phyloP scores from a whole-genome alignment of 2,113 vertebrate species.

The Microcebus jonahi region DNA sequence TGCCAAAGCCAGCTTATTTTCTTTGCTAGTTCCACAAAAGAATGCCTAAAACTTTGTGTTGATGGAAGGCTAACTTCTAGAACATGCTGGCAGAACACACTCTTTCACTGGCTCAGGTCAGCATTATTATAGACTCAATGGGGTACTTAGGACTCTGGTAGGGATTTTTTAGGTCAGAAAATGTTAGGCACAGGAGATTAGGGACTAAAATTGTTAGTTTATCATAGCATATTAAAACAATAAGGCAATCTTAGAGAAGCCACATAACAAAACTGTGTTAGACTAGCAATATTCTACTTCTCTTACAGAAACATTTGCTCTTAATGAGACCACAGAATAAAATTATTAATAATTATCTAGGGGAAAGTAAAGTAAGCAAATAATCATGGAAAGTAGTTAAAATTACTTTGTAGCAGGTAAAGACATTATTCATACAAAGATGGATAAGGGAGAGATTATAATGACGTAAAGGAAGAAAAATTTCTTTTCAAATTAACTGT shows the following conservation, averaged over 20 bases:
- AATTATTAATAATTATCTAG: slow-evolving; percentile 6
- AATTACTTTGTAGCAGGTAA: slow-evolving; percentile 50
- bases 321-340: slow-evolving; percentile 58
- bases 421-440: background rate
- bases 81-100: background rate
- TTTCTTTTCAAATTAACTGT: background rate
- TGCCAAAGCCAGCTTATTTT: slow-evolving; percentile 65
- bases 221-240: background rate
- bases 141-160: slow-evolving; percentile 11
- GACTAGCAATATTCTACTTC: slow-evolving; percentile 9
- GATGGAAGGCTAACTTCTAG: background rate
- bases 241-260: slow-evolving; percentile 41
- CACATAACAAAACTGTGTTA: background rate
- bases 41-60: slow-evolving; percentile 55
- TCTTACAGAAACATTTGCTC: background rate
- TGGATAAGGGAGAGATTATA: background rate
- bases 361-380: slow-evolving; percentile 47
- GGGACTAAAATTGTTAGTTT: slow-evolving; percentile 37
- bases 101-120: slow-evolving; percentile 26
- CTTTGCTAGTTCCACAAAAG: slow-evolving; percentile 60
- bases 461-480: slow-evolving; percentile 42
- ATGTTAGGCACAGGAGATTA: slow-evolving; percentile 13
- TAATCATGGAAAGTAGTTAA: slow-evolving; percentile 57
- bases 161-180: slow-evolving; percentile 66
- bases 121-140: slow-evolving; percentile 36